phyloP scores from a whole-genome alignment of 2,797 vertebrate species.

The Oreochromis grahami region DNA sequence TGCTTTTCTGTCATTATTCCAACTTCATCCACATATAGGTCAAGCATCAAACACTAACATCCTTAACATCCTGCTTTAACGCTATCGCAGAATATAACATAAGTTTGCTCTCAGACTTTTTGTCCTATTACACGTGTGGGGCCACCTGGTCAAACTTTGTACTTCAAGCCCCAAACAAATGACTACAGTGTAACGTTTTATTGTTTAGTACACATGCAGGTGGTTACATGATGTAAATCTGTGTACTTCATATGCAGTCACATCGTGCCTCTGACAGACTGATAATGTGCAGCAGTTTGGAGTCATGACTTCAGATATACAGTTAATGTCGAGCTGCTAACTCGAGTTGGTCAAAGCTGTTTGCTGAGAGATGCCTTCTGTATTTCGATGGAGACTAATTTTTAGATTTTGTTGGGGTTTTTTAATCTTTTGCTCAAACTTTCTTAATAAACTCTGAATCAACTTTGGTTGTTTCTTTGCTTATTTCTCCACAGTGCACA shows the following conservation, averaged over 20 bases:
- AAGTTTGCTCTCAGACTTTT: background rate
- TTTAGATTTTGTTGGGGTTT: accelerated
- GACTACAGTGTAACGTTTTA: accelerated
- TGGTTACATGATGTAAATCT: background rate
- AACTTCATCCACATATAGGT: accelerated
- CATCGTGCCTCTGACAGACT: background rate
- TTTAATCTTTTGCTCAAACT: background rate
- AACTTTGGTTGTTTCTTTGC: accelerated
- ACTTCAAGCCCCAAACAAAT: background rate
- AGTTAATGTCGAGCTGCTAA: background rate
- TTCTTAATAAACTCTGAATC: background rate
- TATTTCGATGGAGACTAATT: background rate
- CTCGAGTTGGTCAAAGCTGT: background rate
- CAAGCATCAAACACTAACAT: background rate
- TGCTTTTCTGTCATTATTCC: background rate
- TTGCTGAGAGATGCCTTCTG: background rate
- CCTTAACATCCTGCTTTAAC: background rate
- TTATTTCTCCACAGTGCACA: background rate
- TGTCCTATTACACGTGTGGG: too few relatives aligned
- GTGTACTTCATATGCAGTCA: background rate
- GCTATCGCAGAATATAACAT: accelerated
- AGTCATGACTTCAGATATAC: background rate
- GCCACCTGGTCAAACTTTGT: background rate
- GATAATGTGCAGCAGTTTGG: background rate
- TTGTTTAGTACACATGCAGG: background rate